Evolutionary conservation across 2,888 invertebrate species (phyloP).

Genomic region (Magallana nippona): DNA sequence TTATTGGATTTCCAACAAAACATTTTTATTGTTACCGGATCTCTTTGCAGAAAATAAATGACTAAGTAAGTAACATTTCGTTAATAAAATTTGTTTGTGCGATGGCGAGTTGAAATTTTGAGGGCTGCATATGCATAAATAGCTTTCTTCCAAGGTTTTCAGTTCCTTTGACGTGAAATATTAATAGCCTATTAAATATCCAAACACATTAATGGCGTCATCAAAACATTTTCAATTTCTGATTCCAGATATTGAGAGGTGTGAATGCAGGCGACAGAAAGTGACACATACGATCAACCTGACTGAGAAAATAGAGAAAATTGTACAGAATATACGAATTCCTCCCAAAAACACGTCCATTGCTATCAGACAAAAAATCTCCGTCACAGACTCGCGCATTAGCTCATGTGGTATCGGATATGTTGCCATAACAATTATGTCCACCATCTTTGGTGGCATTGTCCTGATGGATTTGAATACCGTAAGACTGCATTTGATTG

Average conservation of each 20-base stretch:
- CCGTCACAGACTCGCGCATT: conserved; percentile 28
- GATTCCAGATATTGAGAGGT: background rate
- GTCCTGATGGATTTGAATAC: conserved; percentile 32
- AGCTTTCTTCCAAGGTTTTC: too few relatives aligned
- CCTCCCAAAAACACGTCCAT: conserved; percentile 37
- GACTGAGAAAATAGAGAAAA: conserved; percentile 33
- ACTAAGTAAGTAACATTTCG: too few relatives aligned
- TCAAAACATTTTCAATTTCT: too few relatives aligned
- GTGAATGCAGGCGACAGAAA: background rate
- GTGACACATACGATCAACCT: background rate
- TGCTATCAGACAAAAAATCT: conserved; percentile 37
- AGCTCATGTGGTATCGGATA: conserved; percentile 40
- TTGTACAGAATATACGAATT: conserved; percentile 34
- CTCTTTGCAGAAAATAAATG: too few relatives aligned
- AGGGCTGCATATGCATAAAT: too few relatives aligned
- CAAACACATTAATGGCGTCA: too few relatives aligned
- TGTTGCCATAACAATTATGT: conserved; percentile 32
- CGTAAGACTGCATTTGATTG: background rate
- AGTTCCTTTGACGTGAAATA: too few relatives aligned
- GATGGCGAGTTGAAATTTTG: too few relatives aligned
- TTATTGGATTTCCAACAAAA: too few relatives aligned
- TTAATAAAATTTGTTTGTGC: too few relatives aligned
- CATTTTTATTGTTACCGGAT: too few relatives aligned
- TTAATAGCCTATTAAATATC: too few relatives aligned
- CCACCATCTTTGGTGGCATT: conserved; percentile 27